Percentiles rank a stretch among this genome's conserved stretches.
Conservation (phyloP, 2,888 invertebrate genomes). For the Suillia variegata region DNA sequence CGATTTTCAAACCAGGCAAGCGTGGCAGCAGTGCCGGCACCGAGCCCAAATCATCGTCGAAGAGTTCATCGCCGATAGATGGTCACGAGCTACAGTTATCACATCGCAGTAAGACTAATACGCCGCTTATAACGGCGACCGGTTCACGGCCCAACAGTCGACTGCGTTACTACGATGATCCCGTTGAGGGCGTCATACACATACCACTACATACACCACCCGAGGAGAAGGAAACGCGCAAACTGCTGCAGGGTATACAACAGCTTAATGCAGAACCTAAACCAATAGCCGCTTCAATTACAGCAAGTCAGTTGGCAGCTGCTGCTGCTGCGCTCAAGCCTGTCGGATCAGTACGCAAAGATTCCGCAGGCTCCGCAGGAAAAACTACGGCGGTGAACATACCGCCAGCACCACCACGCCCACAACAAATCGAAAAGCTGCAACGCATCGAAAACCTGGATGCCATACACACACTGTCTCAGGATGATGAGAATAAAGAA, state of each 20-base stretch:
- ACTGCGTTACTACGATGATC: constrained; percentile 68
- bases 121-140: constrained; percentile 54
- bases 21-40: constrained; percentile 57
- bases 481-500: constrained; percentile 44
- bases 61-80: constrained; percentile 60
- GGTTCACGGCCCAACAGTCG: constrained; percentile 55
- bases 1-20: constrained; percentile 69
- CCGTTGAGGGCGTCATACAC: constrained; percentile 69
- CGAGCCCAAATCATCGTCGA: constrained; percentile 59
- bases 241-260: constrained; percentile 52
- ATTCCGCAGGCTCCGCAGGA: constrained; percentile 22
- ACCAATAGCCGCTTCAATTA: constrained; percentile 41
- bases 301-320: constrained; percentile 45
- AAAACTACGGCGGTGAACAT: constrained; percentile 2
- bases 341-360: constrained; percentile 35
- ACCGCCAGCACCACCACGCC: constrained; percentile 19
- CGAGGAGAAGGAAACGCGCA: constrained; percentile 65
- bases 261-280: constrained; percentile 44
- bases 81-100: constrained; percentile 32
- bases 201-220: constrained; percentile 79
- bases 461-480: constrained; percentile 67
- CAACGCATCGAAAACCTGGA: constrained; percentile 61
- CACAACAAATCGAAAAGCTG: constrained; percentile 34
- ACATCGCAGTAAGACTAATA: constrained; percentile 62
- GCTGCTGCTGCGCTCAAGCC: constrained; percentile 45